phyloP scores from a whole-genome alignment of 2,113 vertebrate species.

The Carollia perspicillata region DNA sequence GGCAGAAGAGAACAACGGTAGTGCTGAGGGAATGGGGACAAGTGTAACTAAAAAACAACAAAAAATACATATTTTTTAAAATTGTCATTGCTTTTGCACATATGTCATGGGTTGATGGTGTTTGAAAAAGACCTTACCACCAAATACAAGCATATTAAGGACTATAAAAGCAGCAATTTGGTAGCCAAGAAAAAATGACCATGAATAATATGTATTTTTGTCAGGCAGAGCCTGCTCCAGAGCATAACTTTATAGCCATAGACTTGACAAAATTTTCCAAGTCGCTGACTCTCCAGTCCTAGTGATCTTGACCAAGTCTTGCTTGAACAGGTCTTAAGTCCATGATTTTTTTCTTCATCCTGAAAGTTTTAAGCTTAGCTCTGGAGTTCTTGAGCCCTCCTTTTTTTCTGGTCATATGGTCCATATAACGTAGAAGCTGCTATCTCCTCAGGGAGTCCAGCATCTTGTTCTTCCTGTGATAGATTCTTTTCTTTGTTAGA shows the following conservation, averaged over 20 bases:
- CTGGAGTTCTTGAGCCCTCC: not conserved
- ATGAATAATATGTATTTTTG: not conserved
- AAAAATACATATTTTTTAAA: not conserved
- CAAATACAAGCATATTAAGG: not conserved
- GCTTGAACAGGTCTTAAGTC: not conserved
- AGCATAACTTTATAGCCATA: not conserved
- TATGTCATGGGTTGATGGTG: not conserved
- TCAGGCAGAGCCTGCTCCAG: not conserved
- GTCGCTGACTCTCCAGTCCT: not conserved
- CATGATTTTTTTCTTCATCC: not conserved
- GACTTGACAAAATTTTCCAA: not conserved
- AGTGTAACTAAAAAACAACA: not conserved
- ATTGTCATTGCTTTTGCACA: not conserved
- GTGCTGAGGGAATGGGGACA: too few species aligned
- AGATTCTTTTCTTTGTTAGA: not conserved
- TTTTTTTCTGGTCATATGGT: not conserved
- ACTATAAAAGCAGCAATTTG: not conserved
- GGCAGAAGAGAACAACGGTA: too few species aligned
- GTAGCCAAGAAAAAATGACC: not conserved
- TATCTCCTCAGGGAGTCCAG: not conserved
- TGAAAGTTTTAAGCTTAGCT: not conserved
- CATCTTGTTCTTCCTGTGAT: not conserved
- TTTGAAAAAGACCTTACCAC: not conserved
- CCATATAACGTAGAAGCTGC: not conserved
- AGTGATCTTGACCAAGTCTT: not conserved